phyloP scores from a whole-genome alignment of 2,888 invertebrate genomes.

The Incurvaria masculella region DNA sequence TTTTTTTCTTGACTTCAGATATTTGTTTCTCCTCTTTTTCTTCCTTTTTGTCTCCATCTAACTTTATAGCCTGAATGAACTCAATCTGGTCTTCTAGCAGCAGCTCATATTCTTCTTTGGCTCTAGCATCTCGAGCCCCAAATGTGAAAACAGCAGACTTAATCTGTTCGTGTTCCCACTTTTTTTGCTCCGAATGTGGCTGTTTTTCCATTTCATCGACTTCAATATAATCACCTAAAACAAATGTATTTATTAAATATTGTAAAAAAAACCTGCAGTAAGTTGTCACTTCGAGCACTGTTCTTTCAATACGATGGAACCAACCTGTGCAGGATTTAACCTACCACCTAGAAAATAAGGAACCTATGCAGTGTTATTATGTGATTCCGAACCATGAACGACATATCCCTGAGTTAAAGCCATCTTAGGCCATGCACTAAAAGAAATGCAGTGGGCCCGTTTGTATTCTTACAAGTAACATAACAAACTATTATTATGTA shows the following conservation, averaged over 20 bases:
- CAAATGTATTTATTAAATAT: slow-evolving; percentile 1
- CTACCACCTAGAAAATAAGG: too few species aligned
- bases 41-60: slow-evolving; percentile 67
- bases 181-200: slow-evolving; percentile 81
- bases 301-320: too few species aligned
- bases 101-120: slow-evolving; percentile 84
- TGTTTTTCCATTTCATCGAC: slow-evolving; percentile 82
- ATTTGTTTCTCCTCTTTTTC: slow-evolving; percentile 60
- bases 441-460: too few species aligned
- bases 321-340: too few species aligned
- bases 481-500: not conserved
- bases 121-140: slow-evolving; percentile 83
- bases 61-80: slow-evolving; percentile 86
- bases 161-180: slow-evolving; percentile 98
- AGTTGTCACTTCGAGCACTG: too few species aligned
- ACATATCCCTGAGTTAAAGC: too few species aligned
- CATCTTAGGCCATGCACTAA: too few species aligned
- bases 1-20: slow-evolving; percentile 63
- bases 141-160: slow-evolving; percentile 89
- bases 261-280: too few species aligned
- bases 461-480: too few species aligned
- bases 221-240: slow-evolving; percentile 71
- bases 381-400: too few species aligned
- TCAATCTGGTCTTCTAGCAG: slow-evolving; percentile 96
- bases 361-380: too few species aligned